These are phyloP conservation scores for Daubentonia madagascariensis DNA, from an alignment of 2,113 vertebrate species.

Conservation along the genomic window DNA sequence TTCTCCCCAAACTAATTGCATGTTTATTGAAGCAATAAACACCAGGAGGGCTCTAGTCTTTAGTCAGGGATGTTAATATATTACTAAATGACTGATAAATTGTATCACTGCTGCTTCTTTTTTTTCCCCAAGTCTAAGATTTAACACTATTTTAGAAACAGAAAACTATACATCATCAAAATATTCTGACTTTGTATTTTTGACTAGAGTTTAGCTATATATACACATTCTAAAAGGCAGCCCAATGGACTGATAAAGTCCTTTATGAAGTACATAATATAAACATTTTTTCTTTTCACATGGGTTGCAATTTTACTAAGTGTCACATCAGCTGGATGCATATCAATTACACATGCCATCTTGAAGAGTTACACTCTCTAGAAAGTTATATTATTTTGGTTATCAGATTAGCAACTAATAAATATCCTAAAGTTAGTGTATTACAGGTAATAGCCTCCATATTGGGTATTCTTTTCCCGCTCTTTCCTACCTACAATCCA, in stretches of 20 bases:
- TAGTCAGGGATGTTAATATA: neutral
- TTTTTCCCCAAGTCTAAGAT: constrained; percentile 12
- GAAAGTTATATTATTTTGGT: neutral
- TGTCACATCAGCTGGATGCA: neutral
- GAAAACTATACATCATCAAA: neutral
- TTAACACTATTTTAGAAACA: constrained; percentile 30
- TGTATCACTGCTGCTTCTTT: constrained; percentile 31
- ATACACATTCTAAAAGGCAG: neutral
- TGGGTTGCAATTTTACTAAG: neutral
- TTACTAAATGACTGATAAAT: constrained; percentile 37
- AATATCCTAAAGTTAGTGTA: neutral
- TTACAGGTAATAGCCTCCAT: neutral
- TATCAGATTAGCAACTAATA: neutral
- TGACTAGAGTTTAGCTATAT: neutral
- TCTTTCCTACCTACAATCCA: neutral
- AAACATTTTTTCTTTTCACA: neutral
- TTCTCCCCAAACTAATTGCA: neutral
- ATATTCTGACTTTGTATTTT: constrained; percentile 21
- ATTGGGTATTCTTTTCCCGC: neutral
- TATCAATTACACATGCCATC: neutral
- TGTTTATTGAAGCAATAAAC: constrained; percentile 38
- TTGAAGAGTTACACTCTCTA: neutral
- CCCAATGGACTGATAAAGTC: neutral
- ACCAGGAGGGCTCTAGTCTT: neutral
- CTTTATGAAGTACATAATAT: neutral